Evolutionary conservation across 2,797 vertebrate genomes (phyloP), one percentile per base, ranked within the genome.

Genomic region (Glyptemys insculpta): DNA sequence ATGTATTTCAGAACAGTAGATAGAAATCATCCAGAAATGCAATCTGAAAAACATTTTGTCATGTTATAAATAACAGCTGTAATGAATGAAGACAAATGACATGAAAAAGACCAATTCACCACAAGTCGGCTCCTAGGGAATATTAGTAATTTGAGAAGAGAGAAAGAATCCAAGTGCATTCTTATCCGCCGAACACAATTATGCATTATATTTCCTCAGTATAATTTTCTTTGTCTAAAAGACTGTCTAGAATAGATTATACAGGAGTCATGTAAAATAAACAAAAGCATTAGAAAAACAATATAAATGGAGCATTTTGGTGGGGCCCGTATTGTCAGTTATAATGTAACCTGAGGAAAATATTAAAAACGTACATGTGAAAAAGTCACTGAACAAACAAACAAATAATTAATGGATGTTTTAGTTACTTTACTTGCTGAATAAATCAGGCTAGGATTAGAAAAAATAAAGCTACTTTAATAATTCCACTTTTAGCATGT

Each of bases 61-160:
- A 5, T 94, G 84, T 59, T 93, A 97, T 92, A 95, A 95, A 89
- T 86, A 95, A 79, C 34, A 78, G 78, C 47, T 92, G 31, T 83
- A 92, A 92, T 91, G 86, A 96, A 96, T 95, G 88, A 94, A 91
- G 81, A 93, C 81, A 95, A 95, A 97, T 79, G 1, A 79, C 85
- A 94, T 91, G 83, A 83, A 91, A 96, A 94, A 92, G 19, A 78
- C 49, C 83, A 89, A 59, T 95, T 96, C 88, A 88, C 53, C 95
- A 85, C 0, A 84, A 81, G 80, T 47, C 54, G 14, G 34, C 62
- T 96, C 49, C 78, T 85, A 84, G 91, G 92, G 91, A 95, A 93
- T 90, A 89, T 85, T 78, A 89, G 76, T 83, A 84, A 93, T 93
- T 92, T 85, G 76, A 88, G 74, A 87, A 93, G 74, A 90, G 94